phyloP scores from a whole-genome alignment of 2,888 invertebrate species.

The Drosophila merina region DNA sequence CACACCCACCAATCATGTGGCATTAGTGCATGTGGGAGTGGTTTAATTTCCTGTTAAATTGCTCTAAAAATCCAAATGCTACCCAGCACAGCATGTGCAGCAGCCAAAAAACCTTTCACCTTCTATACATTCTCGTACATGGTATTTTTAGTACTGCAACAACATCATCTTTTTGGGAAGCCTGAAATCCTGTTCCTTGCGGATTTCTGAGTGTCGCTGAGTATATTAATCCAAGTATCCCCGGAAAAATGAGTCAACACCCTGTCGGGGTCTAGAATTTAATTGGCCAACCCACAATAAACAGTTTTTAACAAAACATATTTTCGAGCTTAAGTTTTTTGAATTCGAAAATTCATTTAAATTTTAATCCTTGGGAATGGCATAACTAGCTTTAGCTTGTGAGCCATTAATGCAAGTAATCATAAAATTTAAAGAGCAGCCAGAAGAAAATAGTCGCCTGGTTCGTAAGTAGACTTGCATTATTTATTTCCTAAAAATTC shows the following conservation, averaged over 20 bases:
- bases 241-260: slow-evolving; percentile 13
- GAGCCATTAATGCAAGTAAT: slow-evolving; percentile 47
- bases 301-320: not conserved
- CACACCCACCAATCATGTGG: slow-evolving; percentile 52
- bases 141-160: slow-evolving; percentile 7
- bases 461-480: slow-evolving; percentile 43
- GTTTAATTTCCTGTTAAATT: slow-evolving; percentile 77
- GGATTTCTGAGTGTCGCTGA: slow-evolving; percentile 47
- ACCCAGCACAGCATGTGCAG: slow-evolving; percentile 41
- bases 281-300: not conserved
- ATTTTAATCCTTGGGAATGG: no score
- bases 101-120: slow-evolving; percentile 5
- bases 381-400: slow-evolving; percentile 34
- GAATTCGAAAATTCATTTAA: slow-evolving; percentile 12
- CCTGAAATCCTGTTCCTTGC: no score
- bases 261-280: not conserved
- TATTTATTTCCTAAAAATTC: slow-evolving; percentile 46
- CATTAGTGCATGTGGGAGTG: slow-evolving; percentile 48
- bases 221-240: slow-evolving; percentile 52
- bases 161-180: no score
- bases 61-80: slow-evolving; percentile 68
- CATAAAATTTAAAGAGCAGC: slow-evolving; percentile 31
- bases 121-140: not conserved
- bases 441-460: slow-evolving; percentile 6
- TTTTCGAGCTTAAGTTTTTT: not conserved